Conservation (phyloP, 1,140 invertebrate species). For the Subanguina moxae region DNA sequence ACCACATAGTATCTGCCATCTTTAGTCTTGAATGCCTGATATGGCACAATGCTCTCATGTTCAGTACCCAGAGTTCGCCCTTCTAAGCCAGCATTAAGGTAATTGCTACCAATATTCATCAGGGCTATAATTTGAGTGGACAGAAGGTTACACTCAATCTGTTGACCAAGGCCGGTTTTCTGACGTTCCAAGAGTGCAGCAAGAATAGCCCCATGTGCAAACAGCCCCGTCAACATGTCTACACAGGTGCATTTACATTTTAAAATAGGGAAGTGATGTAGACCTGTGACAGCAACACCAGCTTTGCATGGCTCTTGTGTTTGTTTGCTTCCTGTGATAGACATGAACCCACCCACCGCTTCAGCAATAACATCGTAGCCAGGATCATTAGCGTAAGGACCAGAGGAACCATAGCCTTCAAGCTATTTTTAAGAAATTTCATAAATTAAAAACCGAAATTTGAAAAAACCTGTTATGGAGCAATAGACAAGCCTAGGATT, state of each 20-base stretch:
- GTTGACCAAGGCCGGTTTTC: constrained; percentile 77
- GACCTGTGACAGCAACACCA: constrained; percentile 16
- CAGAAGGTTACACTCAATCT: constrained; percentile 87
- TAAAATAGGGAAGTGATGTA: neutral
- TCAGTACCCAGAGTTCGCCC: constrained; percentile 78
- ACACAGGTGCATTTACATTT: neutral
- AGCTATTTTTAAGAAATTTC: neutral
- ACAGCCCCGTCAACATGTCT: constrained; percentile 77
- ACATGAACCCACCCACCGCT: constrained; percentile 80
- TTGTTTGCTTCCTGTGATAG: constrained; percentile 78
- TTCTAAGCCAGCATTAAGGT: constrained; percentile 71
- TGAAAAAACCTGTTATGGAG: constrained; percentile 72
- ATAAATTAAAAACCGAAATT: neutral
- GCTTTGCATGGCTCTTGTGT: constrained; percentile 82
- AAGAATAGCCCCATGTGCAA: constrained; percentile 89
- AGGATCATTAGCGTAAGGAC: constrained; percentile 77
- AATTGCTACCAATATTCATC: constrained; percentile 84
- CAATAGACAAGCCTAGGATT: constrained; percentile 84
- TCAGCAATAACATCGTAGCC: constrained; percentile 93
- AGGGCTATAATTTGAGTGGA: constrained; percentile 71
- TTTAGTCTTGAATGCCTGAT: constrained; percentile 67
- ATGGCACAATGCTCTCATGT: constrained; percentile 89
- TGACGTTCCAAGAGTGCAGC: constrained; percentile 76
- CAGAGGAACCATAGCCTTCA: constrained; percentile 74
- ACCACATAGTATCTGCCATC: constrained; percentile 35